Base-by-base conservation (phyloP, 2,113 vertebrate species). In the Apus apus region DNA sequence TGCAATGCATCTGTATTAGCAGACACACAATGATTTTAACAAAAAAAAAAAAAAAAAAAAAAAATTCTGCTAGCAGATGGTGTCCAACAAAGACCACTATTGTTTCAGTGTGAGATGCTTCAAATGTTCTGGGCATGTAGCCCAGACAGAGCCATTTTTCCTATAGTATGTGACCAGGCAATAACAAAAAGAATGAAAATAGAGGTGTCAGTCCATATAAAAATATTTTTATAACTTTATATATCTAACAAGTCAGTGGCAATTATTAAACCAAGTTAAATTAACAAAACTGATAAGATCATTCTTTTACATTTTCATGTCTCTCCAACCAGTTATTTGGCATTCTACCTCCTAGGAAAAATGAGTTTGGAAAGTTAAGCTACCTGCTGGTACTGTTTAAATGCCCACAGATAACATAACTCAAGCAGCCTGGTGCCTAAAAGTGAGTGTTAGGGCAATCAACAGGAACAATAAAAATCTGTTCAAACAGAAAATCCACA, bases 71-170 rank as follows among this genome's bases (percentile, higher is more conserved):
- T 97, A 97, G 97, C 98, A 98, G 98, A 98, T 98, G 98, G 88
- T 96, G 97, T 96, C 96, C 97, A 98, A 99, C 98, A 99, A 98
- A 98, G 98, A 94, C 96, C 90, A 86, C 95, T 97, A 98, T 98
- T 99, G 98, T 99, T 98, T 97, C 94, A 93, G 95, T 85, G 90
- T 95, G 97, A 96, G 97, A 98, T 98, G 97, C 96, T 97, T 98
- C 96, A 93, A 97, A 96, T 97, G 96, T 97, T 98, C 97, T 98
- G 97, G 98, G 98, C 98, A 97, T 92, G 95, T 95, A 97, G 98
- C 98, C 98, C 97, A 98, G 98, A 97, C 97, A 96, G 94, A 87
- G 95, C 94, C 98, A 97, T 98, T 98, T 95, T 98, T 98, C 98
- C 98, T 98, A 98, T 98, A 97, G 96, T 98, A 97, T 98, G 97